Evolutionary conservation across 2,888 invertebrate species (phyloP).

Genomic region (Sympetrum striolatum): DNA sequence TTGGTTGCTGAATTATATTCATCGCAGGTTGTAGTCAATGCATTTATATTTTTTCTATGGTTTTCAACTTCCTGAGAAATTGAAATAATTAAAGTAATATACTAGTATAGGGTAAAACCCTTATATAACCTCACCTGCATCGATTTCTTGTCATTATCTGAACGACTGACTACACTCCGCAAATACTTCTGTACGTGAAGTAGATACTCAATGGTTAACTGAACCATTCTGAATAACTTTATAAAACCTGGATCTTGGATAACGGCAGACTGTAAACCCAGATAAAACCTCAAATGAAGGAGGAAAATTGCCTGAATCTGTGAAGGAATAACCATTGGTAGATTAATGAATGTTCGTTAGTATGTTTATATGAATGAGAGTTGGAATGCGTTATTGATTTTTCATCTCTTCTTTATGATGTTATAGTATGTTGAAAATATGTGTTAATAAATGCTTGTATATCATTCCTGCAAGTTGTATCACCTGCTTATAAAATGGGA

Average conservation of each 20-base stretch:
- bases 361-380: no score
- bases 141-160: constrained; percentile 61
- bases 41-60: constrained; percentile 62
- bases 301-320: background rate
- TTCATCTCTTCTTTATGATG: no score
- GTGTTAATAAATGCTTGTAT: no score
- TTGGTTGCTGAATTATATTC: constrained; percentile 53
- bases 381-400: no score
- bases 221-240: constrained; percentile 79
- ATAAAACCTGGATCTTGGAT: constrained; percentile 76
- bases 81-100: constrained; percentile 44
- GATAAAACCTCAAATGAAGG: background rate
- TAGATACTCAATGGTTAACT: constrained; percentile 80
- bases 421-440: no score
- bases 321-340: no score
- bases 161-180: constrained; percentile 66
- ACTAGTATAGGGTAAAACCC: background rate
- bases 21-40: constrained; percentile 63
- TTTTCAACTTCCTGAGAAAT: constrained; percentile 63
- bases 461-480: no score
- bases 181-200: constrained; percentile 76
- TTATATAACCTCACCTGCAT: constrained; percentile 61
- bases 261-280: constrained; percentile 66
- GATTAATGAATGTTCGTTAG: no score
- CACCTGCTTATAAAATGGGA: no score